Conservation (phyloP, 2,888 invertebrate genomes). For the Drosophila algonquin region DNA sequence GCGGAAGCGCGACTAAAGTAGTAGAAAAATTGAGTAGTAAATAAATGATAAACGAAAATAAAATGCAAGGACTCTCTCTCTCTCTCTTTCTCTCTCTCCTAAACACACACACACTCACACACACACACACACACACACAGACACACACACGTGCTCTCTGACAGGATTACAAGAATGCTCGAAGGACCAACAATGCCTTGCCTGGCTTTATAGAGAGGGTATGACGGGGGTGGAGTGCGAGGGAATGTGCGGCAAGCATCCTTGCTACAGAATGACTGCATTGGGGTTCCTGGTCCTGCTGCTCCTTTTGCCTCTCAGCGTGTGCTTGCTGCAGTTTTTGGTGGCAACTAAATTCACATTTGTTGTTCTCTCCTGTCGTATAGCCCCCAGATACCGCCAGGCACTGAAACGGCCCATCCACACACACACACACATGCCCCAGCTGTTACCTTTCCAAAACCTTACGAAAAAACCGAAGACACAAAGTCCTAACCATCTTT, state of each 20-base stretch:
- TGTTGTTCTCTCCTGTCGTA: slow-evolving; percentile 42
- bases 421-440: neutral
- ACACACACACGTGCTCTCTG: slow-evolving; percentile 51
- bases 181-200: slow-evolving; percentile 70
- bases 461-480: no score
- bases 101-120: slow-evolving; percentile 16
- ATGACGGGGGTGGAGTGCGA: neutral
- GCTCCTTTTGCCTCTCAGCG: neutral
- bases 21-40: slow-evolving; percentile 81
- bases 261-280: slow-evolving; percentile 34
- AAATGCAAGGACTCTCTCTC: slow-evolving; percentile 73
- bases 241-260: slow-evolving; percentile 1
- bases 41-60: slow-evolving; percentile 81
- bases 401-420: slow-evolving; percentile 29
- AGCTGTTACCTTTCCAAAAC: neutral
- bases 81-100: slow-evolving; percentile 24
- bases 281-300: neutral
- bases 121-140: slow-evolving; percentile 28
- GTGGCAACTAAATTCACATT: slow-evolving; percentile 73
- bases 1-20: slow-evolving; percentile 70
- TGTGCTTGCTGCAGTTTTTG: slow-evolving; percentile 51
- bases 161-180: slow-evolving; percentile 78
- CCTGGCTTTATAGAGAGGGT: slow-evolving; percentile 19
- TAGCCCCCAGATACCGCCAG: slow-evolving; percentile 24
- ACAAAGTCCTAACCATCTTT: neutral